These are phyloP conservation scores for Drosophila nigrodunni DNA, from an alignment of 1,140 invertebrate species.

Conservation along the genomic window DNA sequence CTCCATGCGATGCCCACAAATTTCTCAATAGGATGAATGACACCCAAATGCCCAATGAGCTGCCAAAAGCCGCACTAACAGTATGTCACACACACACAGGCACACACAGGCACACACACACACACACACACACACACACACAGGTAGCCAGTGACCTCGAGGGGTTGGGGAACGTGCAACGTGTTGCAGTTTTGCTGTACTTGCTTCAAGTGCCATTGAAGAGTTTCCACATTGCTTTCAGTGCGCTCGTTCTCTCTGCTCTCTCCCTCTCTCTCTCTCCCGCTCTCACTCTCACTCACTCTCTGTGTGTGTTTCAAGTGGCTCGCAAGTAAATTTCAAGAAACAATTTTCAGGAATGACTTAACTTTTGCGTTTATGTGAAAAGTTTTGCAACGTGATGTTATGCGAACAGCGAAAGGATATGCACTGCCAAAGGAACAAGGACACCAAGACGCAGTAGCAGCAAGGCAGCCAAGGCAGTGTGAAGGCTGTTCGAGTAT, in stretches of 20 bases:
- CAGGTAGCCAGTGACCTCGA: conserved; percentile 18
- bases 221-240: background rate
- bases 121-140: background rate
- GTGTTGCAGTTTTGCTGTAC: conserved; percentile 7
- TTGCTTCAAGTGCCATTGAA: conserved; percentile 30
- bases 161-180: background rate
- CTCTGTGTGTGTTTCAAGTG: conserved; percentile 23
- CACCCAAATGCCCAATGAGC: conserved; percentile 36
- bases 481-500: background rate
- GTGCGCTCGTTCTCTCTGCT: background rate
- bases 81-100: conserved; percentile 22
- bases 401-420: conserved; percentile 67
- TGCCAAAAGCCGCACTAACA: conserved; percentile 29
- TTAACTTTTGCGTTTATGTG: conserved; percentile 83
- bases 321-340: conserved; percentile 76
- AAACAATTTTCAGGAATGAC: conserved; percentile 83
- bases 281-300: background rate
- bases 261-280: background rate
- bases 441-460: background rate
- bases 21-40: conserved; percentile 44
- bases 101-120: conserved; percentile 1
- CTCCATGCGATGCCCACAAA: conserved; percentile 8
- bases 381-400: conserved; percentile 80
- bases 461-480: background rate
- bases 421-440: conserved; percentile 29